Evolutionary conservation across 2,888 invertebrate species (phyloP).

Genomic region (Galerucella calmariensis): DNA sequence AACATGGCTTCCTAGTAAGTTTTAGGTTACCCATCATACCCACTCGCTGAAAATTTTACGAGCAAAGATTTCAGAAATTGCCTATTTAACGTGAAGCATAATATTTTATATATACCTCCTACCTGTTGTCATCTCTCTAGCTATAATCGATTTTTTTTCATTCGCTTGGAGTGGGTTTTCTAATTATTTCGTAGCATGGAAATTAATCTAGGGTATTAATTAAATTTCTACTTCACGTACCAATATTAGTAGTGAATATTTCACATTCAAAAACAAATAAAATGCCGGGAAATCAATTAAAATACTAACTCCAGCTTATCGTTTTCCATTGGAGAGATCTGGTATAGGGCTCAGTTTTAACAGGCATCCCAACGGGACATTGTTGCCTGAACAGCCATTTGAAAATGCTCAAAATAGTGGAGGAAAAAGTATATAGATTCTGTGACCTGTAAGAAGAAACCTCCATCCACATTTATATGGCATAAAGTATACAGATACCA

Average conservation of each 20-base stretch:
- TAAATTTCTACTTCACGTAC: background rate
- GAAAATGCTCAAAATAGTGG: too few species aligned
- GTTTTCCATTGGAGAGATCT: too few species aligned
- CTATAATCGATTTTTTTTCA: slow-evolving; percentile 12
- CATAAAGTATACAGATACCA: too few species aligned
- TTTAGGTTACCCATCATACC: slow-evolving; percentile 18
- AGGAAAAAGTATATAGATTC: too few species aligned
- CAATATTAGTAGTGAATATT: background rate
- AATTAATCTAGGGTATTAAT: background rate
- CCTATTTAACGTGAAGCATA: slow-evolving; percentile 11
- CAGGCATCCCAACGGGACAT: too few species aligned
- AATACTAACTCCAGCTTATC: background rate
- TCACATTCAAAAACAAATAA: background rate
- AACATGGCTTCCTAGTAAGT: slow-evolving; percentile 22
- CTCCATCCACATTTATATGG: too few species aligned
- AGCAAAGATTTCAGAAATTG: slow-evolving; percentile 18
- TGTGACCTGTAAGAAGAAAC: too few species aligned
- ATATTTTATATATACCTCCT: too few species aligned
- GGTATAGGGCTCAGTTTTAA: too few species aligned
- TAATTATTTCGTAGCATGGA: background rate
- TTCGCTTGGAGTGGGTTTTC: background rate
- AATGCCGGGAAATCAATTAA: background rate
- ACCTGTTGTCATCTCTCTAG: slow-evolving; percentile 11
- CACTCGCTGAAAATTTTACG: slow-evolving; percentile 27
- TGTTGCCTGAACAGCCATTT: too few species aligned